Base-by-base conservation (phyloP, 2,888 invertebrate genomes). In the Perithous albicinctus region DNA sequence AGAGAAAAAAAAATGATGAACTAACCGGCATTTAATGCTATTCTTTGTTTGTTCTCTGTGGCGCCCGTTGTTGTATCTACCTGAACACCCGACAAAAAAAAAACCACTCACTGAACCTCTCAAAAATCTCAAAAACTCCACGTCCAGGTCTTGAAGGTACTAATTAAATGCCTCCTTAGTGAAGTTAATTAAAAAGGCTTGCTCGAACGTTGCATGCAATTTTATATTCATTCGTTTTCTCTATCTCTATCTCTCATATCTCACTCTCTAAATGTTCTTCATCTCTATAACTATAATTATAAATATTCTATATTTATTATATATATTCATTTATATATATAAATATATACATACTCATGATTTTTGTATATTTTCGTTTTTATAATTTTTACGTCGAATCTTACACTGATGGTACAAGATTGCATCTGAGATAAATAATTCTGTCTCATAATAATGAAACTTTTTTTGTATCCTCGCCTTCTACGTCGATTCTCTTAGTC, bases 111-210 rank as follows among this genome's bases (percentile, higher is more conserved):
- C 89, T 91, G 91, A 91, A 91, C 91, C 90, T 91, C 90, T 91
- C 89, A 91, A 91, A 90, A 89, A 90, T 91, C 87, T 91, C 90
- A 90, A 90, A 90, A 91, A 90, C 89, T 91, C 91, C 91, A 91
- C 89, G 91, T 92, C 90, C 91, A 92, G 92, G 92, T 92, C 91
- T 92, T 92, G 91, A 92, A 92, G 92, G 92, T 92, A 92, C 90
- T 91, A 90, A 91, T 89, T 90, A 90, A 90, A 90, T 89, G 89
- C 89, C 90, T 91, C 91, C 90, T 91, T 90, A 90, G 87, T 88
- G 86, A 82, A 84, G 59, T 80, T 82, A 74, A 77, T 79, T 74
- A 80, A 82, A 80, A 82, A 83, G 77, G 87, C 89, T 90, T 91
- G 89, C 88, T 90, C 87, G 86, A 87, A 90, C 87, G 89, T 91